Evolutionary conservation across 1,140 invertebrate species (phyloP).

Genomic region (Bombus fervidus): DNA sequence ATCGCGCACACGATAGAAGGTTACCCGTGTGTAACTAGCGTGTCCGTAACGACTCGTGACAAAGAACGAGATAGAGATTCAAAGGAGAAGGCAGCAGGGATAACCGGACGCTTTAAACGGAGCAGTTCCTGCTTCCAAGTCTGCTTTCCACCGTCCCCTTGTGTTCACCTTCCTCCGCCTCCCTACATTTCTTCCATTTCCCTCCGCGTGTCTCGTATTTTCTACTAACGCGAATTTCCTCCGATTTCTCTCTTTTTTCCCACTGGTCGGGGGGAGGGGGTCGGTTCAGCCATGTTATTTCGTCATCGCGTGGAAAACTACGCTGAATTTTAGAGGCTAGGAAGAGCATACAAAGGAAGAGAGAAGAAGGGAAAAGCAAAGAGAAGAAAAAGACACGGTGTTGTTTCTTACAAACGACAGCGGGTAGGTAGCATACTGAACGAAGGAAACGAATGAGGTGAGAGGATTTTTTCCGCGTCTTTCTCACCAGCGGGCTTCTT

Average conservation of each 20-base stretch:
- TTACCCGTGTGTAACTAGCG: slow-evolving; percentile 41
- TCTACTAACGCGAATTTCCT: slow-evolving; percentile 28
- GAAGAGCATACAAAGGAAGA: not conserved
- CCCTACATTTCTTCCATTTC: slow-evolving; percentile 21
- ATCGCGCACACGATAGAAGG: slow-evolving; percentile 22
- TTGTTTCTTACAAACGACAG: not conserved
- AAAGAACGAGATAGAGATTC: slow-evolving; percentile 53
- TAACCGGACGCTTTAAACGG: slow-evolving; percentile 53
- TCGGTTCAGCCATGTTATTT: too few relatives aligned
- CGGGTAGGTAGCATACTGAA: not conserved
- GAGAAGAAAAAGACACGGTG: not conserved
- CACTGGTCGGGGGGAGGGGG: too few relatives aligned
- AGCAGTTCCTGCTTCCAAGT: slow-evolving; percentile 39
- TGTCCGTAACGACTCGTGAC: slow-evolving; percentile 52
- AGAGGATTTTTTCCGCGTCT: not conserved
- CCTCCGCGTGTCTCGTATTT: slow-evolving; percentile 10
- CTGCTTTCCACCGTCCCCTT: not conserved
- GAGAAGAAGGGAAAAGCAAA: not conserved
- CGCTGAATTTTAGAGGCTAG: not conserved
- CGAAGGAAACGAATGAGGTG: not conserved
- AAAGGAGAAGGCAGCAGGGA: slow-evolving; percentile 53
- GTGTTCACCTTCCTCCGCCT: not conserved
- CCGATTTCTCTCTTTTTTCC: slow-evolving; percentile 29
- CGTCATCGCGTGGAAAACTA: not conserved
- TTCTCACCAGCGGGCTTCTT: too few relatives aligned